Percentiles rank a stretch among this genome's conserved stretches.
phyloP scores from a whole-genome alignment of 64 coral and sea anemone species.

The Dendronephthya gigantea region DNA sequence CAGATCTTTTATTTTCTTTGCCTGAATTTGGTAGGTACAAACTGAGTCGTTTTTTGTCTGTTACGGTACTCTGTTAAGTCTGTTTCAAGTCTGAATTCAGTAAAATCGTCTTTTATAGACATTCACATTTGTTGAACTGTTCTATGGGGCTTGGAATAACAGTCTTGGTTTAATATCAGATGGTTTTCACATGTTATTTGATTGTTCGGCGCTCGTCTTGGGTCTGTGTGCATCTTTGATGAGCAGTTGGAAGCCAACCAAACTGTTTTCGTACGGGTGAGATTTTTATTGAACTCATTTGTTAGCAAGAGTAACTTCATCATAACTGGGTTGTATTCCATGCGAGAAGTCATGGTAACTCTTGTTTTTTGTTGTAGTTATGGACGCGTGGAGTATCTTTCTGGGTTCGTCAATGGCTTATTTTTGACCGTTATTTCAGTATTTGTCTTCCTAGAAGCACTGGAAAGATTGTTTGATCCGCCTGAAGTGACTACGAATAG shows the following conservation, averaged over 20 bases:
- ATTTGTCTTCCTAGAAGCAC: constrained; percentile 73
- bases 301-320: too few relatives aligned
- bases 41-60: too few relatives aligned
- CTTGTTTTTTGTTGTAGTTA: constrained; percentile 45
- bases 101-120: constrained; percentile 38
- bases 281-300: background rate
- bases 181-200: constrained; percentile 98
- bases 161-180: constrained; percentile 94
- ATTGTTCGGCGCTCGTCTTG: constrained; percentile 93
- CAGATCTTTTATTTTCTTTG: constrained; percentile 99
- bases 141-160: constrained; percentile 81
- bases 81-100: too few relatives aligned
- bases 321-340: too few relatives aligned
- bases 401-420: constrained; percentile 89
- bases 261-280: constrained; percentile 90
- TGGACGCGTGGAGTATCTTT: constrained; percentile 80
- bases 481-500: constrained; percentile 87
- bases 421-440: constrained; percentile 86
- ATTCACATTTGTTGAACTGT: constrained; percentile 80
- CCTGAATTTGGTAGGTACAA: constrained; percentile 71
- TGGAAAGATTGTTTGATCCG: constrained; percentile 90
- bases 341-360: background rate
- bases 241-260: constrained; percentile 79
- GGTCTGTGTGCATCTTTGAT: constrained; percentile 91
- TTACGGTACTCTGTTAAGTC: background rate